Conservation (phyloP, 2,888 invertebrate species). For the Drosophila demipolita region DNA sequence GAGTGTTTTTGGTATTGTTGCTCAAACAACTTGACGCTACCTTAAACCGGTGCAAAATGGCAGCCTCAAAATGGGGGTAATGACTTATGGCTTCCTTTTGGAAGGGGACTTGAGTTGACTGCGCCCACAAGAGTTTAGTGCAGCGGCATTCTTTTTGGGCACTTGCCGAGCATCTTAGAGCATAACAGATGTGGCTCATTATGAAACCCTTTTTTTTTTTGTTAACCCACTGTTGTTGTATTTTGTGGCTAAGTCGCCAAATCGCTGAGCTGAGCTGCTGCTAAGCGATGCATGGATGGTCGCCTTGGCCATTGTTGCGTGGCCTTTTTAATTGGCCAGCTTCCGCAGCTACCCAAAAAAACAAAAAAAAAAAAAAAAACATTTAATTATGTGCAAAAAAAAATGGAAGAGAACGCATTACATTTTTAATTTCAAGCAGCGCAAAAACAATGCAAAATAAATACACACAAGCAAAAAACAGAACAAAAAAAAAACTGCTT, state of each 20-base stretch:
- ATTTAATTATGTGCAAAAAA: constrained; percentile 73
- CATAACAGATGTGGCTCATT: constrained; percentile 57
- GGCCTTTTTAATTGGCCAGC: constrained; percentile 74
- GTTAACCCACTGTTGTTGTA: not conserved
- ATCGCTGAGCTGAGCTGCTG: constrained; percentile 29
- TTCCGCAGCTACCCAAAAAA: constrained; percentile 44
- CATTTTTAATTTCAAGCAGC: constrained; percentile 67
- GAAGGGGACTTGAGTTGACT: constrained; percentile 30
- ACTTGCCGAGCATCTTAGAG: constrained; percentile 33
- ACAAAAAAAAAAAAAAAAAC: constrained; percentile 55
- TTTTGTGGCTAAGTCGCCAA: constrained; percentile 32
- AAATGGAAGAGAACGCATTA: constrained; percentile 51
- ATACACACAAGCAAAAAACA: constrained; percentile 13
- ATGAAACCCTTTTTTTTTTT: constrained; percentile 26
- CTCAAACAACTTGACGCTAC: constrained; percentile 68
- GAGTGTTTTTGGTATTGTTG: constrained; percentile 65
- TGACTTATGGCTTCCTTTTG: constrained; percentile 67
- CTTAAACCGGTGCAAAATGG: constrained; percentile 30
- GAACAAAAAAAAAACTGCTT: constrained; percentile 62
- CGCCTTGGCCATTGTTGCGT: constrained; percentile 75
- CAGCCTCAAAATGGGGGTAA: constrained; percentile 66
- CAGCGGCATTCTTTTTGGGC: constrained; percentile 32
- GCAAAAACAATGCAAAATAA: constrained; percentile 26
- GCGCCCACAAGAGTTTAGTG: constrained; percentile 36
- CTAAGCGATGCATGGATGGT: constrained; percentile 68